Conservation (phyloP, 2,888 invertebrate genomes). For the Dolomedes plantarius region DNA sequence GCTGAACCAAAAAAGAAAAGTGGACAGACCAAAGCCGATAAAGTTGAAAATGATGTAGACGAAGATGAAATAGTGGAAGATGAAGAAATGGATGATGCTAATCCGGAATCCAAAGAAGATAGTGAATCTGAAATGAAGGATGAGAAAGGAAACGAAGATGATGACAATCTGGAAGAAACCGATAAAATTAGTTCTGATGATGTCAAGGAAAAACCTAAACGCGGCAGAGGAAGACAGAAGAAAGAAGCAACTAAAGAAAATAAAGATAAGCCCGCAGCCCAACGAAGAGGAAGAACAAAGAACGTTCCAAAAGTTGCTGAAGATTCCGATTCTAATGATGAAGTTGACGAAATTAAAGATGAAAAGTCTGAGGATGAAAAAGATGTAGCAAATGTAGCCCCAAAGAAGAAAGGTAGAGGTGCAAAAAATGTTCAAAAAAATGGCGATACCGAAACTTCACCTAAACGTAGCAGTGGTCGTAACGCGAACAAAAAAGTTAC, state of each 20-base stretch:
- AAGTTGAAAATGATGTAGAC: not conserved
- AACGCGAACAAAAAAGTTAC: not conserved
- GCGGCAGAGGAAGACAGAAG: not conserved
- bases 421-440: not conserved
- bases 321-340: constrained; percentile 20
- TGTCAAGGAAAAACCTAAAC: not conserved
- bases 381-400: not conserved
- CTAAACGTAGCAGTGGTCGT: not conserved
- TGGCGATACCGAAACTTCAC: not conserved
- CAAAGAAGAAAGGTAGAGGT: not conserved
- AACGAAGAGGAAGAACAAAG: not conserved
- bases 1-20: constrained; percentile 4
- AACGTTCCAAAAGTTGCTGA: constrained; percentile 25
- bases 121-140: constrained; percentile 11
- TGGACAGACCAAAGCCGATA: not conserved
- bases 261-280: not conserved
- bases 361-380: not conserved
- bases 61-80: constrained; percentile 17
- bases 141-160: not conserved
- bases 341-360: constrained; percentile 11
- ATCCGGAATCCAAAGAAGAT: constrained; percentile 29
- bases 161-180: not conserved
- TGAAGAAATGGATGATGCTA: constrained; percentile 17
- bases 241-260: not conserved
- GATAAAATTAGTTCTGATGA: not conserved